Conservation (phyloP, 2,888 invertebrate species). For the Chymomyza fuscimana region DNA sequence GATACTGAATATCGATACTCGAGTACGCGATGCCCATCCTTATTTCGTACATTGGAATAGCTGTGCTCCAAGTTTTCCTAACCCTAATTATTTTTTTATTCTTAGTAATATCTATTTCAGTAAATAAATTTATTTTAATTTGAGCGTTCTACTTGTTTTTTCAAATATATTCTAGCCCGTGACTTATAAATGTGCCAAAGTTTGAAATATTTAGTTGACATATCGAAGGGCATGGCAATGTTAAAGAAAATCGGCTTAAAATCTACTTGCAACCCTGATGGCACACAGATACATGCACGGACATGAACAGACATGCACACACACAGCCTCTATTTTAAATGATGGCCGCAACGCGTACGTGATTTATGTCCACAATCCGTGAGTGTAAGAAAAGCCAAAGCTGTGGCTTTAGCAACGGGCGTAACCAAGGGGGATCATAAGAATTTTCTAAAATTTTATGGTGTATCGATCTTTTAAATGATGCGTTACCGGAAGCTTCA, state of each 20-base stretch:
- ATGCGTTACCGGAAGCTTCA: too few species aligned
- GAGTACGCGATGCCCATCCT: too few species aligned
- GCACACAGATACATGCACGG: slow-evolving; percentile 15
- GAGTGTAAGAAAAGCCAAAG: background rate
- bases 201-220: slow-evolving; percentile 47
- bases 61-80: too few species aligned
- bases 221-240: slow-evolving; percentile 32
- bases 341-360: slow-evolving; percentile 40
- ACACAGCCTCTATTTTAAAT: background rate
- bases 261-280: slow-evolving; percentile 27
- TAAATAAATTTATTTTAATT: too few species aligned
- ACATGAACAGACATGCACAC: background rate
- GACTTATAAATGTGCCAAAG: background rate
- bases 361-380: slow-evolving; percentile 52
- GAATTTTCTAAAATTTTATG: too few species aligned
- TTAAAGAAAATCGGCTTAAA: slow-evolving; percentile 59
- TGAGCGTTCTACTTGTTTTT: too few species aligned
- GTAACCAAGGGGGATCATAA: background rate
- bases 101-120: too few species aligned
- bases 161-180: too few species aligned
- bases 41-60: too few species aligned
- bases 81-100: too few species aligned
- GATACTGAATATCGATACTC: too few species aligned
- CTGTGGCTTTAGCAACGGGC: background rate
- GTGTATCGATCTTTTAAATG: too few species aligned